Evolutionary conservation across 2,797 vertebrate genomes (phyloP).

Genomic region (Takifugu rubripes): DNA sequence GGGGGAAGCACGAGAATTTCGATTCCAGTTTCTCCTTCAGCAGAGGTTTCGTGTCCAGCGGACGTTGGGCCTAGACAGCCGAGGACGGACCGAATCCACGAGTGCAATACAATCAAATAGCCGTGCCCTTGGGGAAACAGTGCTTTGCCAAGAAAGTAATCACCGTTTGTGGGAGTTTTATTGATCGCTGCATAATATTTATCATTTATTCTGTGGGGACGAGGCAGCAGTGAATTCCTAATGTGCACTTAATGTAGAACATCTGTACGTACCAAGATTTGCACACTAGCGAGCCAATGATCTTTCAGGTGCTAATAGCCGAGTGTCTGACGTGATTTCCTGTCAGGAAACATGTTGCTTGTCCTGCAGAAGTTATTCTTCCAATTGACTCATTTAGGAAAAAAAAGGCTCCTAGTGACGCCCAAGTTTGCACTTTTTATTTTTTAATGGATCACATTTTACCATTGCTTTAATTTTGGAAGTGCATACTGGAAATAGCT

Average conservation of each 20-base stretch:
- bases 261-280: constrained; percentile 15
- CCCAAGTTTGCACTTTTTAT: constrained; percentile 19
- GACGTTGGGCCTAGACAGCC: constrained; percentile 86
- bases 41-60: constrained; percentile 90
- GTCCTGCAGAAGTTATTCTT: not conserved
- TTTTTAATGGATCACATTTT: constrained; percentile 8
- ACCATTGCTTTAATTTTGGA: not conserved
- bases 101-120: constrained; percentile 71
- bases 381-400: too few species aligned
- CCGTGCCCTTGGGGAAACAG: constrained; percentile 25
- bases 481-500: too few species aligned
- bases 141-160: constrained; percentile 22
- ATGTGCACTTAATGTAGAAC: constrained; percentile 35
- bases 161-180: constrained; percentile 30
- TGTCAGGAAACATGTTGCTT: constrained; percentile 1
- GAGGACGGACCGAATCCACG: constrained; percentile 31
- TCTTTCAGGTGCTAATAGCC: constrained; percentile 23
- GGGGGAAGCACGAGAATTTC: constrained; percentile 89
- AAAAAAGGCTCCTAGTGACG: not conserved
- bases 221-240: constrained; percentile 22
- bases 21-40: constrained; percentile 92
- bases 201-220: constrained; percentile 20
- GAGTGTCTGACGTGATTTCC: constrained; percentile 5
- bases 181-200: constrained; percentile 1
- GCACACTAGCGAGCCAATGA: constrained; percentile 26